These are phyloP conservation scores for Willowsia nigromaculata DNA, from an alignment of 2,888 invertebrate genomes.

Conservation along the genomic window DNA sequence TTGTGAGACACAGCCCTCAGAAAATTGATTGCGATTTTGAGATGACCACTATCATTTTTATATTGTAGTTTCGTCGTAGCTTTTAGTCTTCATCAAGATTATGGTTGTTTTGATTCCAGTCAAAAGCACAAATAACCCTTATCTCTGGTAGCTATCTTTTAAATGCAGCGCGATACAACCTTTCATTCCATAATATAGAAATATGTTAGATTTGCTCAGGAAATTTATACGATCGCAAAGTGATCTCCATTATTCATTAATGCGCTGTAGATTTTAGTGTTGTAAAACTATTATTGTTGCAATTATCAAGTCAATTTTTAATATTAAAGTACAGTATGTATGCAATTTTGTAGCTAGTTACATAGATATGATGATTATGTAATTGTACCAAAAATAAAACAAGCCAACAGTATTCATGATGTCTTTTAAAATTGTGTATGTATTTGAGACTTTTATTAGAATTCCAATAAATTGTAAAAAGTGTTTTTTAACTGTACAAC, in stretches of 20 bases:
- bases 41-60: too few species aligned
- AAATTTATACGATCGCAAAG: background rate
- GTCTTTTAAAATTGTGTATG: slow-evolving; percentile 54
- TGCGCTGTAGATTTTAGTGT: background rate
- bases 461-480: slow-evolving; percentile 52
- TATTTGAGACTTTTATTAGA: slow-evolving; percentile 44
- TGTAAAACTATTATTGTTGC: background rate
- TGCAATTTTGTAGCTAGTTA: background rate
- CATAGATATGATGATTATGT: background rate
- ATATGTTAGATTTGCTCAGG: slow-evolving; percentile 10
- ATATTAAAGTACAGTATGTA: background rate
- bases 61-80: too few species aligned
- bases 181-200: background rate
- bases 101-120: too few species aligned
- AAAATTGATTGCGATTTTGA: too few species aligned
- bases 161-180: background rate
- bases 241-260: background rate
- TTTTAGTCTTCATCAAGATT: too few species aligned
- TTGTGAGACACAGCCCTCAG: too few species aligned
- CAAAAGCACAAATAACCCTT: too few species aligned
- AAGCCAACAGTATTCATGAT: slow-evolving; percentile 63
- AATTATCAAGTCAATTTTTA: background rate
- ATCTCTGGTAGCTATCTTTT: too few species aligned
- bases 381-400: slow-evolving; percentile 44
- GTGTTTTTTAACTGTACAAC: slow-evolving; percentile 35